Conservation (phyloP, 2,797 vertebrate genomes). For the Pachyuromys duprasi region DNA sequence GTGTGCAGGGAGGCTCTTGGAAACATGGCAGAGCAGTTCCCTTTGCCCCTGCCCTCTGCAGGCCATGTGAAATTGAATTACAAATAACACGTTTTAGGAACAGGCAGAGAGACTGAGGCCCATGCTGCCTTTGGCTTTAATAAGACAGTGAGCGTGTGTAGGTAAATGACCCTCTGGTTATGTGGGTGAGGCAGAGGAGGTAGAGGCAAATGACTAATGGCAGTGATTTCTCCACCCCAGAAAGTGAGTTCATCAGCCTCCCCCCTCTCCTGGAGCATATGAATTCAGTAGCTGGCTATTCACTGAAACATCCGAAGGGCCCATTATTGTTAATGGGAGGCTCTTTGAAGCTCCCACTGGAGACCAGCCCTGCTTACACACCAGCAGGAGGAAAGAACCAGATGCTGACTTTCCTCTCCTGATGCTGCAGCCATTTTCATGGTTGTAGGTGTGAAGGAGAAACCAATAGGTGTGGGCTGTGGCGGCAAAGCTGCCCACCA, state of each 20-base stretch:
- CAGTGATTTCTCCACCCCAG: conserved; percentile 51
- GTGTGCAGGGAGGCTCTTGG: conserved; percentile 65
- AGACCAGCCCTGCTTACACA: conserved; percentile 26
- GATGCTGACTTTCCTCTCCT: conserved; percentile 13
- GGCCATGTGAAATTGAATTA: conserved; percentile 59
- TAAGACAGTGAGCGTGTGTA: not conserved
- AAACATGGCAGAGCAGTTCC: conserved; percentile 78
- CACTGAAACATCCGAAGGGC: conserved; percentile 27
- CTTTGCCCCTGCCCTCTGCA: conserved; percentile 61
- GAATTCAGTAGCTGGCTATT: conserved; percentile 49
- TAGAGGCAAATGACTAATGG: conserved; percentile 62
- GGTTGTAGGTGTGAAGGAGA: conserved; percentile 39
- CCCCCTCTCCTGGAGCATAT: not conserved
- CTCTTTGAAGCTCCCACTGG: conserved; percentile 32
- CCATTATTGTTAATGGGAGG: conserved; percentile 46
- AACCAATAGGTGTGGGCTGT: conserved; percentile 68
- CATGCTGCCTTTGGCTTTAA: conserved; percentile 67
- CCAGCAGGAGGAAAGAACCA: conserved; percentile 42
- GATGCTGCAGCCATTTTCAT: conserved; percentile 42
- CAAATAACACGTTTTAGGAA: conserved; percentile 76
- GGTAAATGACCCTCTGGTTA: conserved; percentile 64
- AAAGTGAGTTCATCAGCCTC: conserved; percentile 17
- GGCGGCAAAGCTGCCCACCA: conserved; percentile 58
- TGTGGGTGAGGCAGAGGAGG: not conserved
- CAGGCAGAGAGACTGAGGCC: conserved; percentile 53